Evolutionary conservation across 53 echinoderm and acorn worm genomes (phyloP).

Genomic region (Echinarachnius parma): DNA sequence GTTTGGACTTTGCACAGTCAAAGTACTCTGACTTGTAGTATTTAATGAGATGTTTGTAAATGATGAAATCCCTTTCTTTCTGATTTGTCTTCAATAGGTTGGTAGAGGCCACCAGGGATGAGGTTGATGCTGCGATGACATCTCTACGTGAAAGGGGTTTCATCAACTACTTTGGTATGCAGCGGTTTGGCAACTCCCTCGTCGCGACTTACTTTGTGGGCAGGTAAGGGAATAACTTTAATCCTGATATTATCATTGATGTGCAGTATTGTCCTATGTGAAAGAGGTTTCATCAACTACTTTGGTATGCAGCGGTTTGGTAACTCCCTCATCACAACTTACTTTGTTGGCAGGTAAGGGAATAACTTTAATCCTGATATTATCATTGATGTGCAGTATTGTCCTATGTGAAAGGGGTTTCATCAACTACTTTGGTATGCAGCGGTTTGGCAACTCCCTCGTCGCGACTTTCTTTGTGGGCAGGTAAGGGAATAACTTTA

Average conservation of each 20-base stretch:
- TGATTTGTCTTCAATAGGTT: conserved; percentile 43
- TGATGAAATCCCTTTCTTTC: no score
- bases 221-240: conserved; percentile 52
- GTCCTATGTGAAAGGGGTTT: no score
- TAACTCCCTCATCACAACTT: conserved; percentile 73
- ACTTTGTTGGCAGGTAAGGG: conserved; percentile 78
- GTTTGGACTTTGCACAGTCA: no score
- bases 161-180: conserved; percentile 99
- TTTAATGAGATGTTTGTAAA: no score
- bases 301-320: conserved; percentile 99
- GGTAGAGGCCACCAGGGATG: conserved; percentile 46
- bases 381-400: no score
- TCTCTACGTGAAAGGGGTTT: conserved; percentile 84
- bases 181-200: conserved; percentile 87
- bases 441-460: conserved; percentile 87
- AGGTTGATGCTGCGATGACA: conserved; percentile 69
- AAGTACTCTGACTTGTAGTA: no score
- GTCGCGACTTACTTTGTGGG: conserved; percentile 79
- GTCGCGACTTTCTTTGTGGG: conserved; percentile 78
- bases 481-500: conserved; percentile 55
- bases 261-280: no score
- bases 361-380: no score
- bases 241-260: no score
- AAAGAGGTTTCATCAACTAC: conserved; percentile 95
- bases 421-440: conserved; percentile 99